Conservation (phyloP, 2,113 vertebrate species). For the Upupa epops region DNA sequence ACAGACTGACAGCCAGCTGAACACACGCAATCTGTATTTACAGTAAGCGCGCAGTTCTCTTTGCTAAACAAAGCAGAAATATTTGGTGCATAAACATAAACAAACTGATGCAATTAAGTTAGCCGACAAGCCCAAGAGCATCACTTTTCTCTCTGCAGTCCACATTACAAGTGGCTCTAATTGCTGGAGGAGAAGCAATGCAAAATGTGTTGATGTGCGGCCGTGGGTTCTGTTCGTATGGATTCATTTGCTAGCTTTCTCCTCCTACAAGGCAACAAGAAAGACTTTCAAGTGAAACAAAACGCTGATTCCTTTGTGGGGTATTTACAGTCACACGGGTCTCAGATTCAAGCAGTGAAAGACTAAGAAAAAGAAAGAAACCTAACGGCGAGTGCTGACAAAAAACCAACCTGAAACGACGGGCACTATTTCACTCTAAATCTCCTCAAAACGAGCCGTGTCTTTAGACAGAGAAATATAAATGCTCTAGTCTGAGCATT, state of each 20-base stretch:
- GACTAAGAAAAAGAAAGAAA: neutral
- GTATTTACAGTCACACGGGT: neutral
- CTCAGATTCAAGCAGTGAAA: neutral
- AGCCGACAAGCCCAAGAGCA: neutral
- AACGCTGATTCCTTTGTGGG: neutral
- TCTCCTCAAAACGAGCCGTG: neutral
- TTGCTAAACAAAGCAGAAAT: neutral
- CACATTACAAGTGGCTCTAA: neutral
- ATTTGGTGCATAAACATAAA: neutral
- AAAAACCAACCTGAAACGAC: neutral
- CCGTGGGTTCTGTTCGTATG: neutral
- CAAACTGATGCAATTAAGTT: constrained; percentile 2
- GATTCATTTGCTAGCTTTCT: neutral
- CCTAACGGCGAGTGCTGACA: neutral
- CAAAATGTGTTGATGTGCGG: neutral
- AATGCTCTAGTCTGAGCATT: neutral
- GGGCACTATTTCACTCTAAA: neutral
- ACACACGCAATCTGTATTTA: neutral
- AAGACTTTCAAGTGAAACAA: neutral
- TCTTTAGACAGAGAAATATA: neutral
- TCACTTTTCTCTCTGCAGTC: neutral
- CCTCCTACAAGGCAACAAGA: neutral
- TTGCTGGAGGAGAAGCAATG: neutral
- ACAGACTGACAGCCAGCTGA: neutral
- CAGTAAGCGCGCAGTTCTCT: neutral